Base-by-base conservation (phyloP, 2,888 invertebrate genomes). In the Thecophora atra region DNA sequence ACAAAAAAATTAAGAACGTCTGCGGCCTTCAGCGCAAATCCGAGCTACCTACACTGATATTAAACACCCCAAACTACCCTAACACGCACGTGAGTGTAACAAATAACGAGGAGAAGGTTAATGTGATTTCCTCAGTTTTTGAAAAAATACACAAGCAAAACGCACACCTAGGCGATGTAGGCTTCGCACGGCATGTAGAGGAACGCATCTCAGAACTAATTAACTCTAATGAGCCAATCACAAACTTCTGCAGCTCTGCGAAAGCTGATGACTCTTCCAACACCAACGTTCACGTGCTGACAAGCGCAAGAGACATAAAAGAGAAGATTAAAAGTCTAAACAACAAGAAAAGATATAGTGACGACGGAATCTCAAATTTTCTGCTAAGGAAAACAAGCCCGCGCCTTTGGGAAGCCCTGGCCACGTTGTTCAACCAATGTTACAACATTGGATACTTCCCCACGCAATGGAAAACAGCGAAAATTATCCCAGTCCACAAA, bases 371-470 rank as follows among this genome's bases (percentile, higher is more conserved):
- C 3, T 70, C 65, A 0, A 62, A 74, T 19, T 60, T 62, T 21
- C 44, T 70, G 0, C 17, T 74, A 0, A 70, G 42, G 5, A 54
- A 66, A n/a, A 66, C 74, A 13, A 26, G 62, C 4, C 1, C 0
- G 0, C 19, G n/a, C 4, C 42, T 67, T 13, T 70, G 72, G 63
- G 8, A n/a, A 8, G 63, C 62, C 26, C 37, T 72, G 3, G 70
- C 65, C 3, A 30, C 64, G 2, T 21, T 69, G 1, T 68, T 72
- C 17, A 68, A 69, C 37, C 68, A 73, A n/a, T 68, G 66, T 19
- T n/a, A 69, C 8, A 68, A 73, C 17, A 51, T 70, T 3, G 52
- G 71, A 1, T 70, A 74, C 13, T 70, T 72, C 13, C 72, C 72
- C 0, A 58, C 2, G 0, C 21, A 26, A 0, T 74, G 64, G 70